Evolutionary conservation across 2,113 vertebrate genomes (phyloP), one percentile per base, ranked within the genome.

Genomic region (Galemys pyrenaicus): DNA sequence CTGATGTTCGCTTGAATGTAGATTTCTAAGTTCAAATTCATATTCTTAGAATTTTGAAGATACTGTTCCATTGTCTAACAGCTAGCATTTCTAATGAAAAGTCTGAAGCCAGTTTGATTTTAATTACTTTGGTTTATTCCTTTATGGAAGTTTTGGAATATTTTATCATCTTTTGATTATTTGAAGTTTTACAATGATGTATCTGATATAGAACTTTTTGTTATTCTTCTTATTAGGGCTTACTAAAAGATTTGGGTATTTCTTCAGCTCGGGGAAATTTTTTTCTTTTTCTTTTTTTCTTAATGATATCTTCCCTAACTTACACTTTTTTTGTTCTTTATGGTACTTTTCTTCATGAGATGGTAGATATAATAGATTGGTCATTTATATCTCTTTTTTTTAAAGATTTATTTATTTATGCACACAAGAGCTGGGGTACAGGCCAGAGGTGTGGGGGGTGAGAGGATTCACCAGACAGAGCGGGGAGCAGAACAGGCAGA

Each of bases 1-100:
- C 44, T 80, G 86, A 80, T 95, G 73, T 87, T 95, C 24, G 9
- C 19, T 73, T 81, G 12, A 95, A 90, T 85, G 28, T 92, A 85
- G 49, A 91, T 94, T 86, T 89, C 84, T 28, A 82, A 92, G 58
- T 92, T 94, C 49, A 94, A 51, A 79, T 89, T 95, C 62, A 49
- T 71, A 77, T 77, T 91, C 94, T 88, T 22, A 89, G 32, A 84
- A 74, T 81, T 82, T 71, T 67, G 83, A 81, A 80, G 70, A 44
- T 80, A 60, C 0, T 91, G 6, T 30, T 82, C 26, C 10, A 26
- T 35, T 79, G 30, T 89, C 17, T 75, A 41, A 77, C 30, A 60
- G 87, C n/a, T 70, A 49, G 1, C 83, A 19, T 94, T 94, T 49
- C 39, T 58, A 49, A 84, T 75, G 71, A 90, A 70, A 88, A 73